Conservation (phyloP, 2,113 vertebrate genomes). For the Calidris pugnax region DNA sequence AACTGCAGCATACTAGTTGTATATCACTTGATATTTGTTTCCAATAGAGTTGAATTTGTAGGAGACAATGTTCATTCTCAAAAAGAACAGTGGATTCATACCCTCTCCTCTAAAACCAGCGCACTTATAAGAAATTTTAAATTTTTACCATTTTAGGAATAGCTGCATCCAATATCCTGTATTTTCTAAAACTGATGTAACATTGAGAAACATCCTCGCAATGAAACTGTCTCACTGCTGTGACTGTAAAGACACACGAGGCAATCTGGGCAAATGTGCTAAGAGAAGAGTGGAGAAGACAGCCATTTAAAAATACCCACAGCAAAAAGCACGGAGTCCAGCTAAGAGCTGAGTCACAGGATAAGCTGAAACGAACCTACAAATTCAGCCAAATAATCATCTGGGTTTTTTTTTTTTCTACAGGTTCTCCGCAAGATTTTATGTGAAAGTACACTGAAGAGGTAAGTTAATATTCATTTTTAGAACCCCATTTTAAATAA, state of each 20-base stretch:
- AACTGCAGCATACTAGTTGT: not conserved
- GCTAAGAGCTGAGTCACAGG: not conserved
- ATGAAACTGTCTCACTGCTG: not conserved
- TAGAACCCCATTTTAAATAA: not conserved
- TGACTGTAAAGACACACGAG: not conserved
- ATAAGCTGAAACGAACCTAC: not conserved
- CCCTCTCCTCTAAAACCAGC: not conserved
- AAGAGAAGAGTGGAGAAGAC: not conserved
- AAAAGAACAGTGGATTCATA: not conserved
- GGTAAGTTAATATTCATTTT: not conserved
- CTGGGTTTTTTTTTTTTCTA: not conserved
- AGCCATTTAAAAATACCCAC: not conserved
- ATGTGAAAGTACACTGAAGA: not conserved
- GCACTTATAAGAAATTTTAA: not conserved
- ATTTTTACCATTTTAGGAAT: not conserved
- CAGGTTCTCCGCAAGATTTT: not conserved
- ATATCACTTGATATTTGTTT: not conserved
- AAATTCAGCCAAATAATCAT: not conserved
- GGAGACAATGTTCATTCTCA: not conserved
- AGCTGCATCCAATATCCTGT: not conserved
- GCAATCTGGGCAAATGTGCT: not conserved
- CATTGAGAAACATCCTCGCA: not conserved
- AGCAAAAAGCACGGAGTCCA: not conserved
- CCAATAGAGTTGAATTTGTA: not conserved
- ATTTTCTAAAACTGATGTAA: not conserved